A percentile compares a stretch with the other conserved stretches of the same genome.
Evolutionary conservation across 2,888 invertebrate species (phyloP).

Genomic region (Eupithecia pulchellata): DNA sequence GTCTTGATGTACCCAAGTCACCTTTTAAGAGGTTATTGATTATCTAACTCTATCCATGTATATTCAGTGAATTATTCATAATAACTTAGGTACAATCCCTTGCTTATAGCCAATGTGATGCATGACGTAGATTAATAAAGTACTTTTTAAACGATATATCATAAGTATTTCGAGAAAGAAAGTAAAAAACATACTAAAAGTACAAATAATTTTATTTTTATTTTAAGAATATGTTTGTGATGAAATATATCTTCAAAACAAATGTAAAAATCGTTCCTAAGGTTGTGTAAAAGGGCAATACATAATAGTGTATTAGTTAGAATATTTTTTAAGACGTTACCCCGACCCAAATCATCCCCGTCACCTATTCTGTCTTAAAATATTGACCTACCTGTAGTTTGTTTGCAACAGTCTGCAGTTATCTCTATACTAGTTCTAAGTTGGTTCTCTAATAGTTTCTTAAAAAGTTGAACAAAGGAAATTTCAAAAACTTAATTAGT

Average conservation of each 20-base stretch:
- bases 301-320: not conserved
- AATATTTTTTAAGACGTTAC: not conserved
- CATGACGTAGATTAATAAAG: not conserved
- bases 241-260: not conserved
- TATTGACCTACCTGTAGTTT: no score
- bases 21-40: no score
- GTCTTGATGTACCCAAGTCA: no score
- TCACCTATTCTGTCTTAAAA: no score
- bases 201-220: not conserved
- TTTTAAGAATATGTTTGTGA: not conserved
- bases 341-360: no score
- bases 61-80: not conserved
- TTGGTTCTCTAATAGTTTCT: no score
- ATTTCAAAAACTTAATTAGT: no score
- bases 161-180: constrained; percentile 3
- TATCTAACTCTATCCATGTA: no score
- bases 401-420: no score
- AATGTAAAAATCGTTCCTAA: not conserved
- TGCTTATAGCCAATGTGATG: not conserved
- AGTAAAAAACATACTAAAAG: not conserved
- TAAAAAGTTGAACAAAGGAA: no score
- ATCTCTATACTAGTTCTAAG: no score
- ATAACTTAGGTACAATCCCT: not conserved
- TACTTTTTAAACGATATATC: not conserved
- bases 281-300: not conserved